Conservation (phyloP, 2,797 vertebrate genomes). For the Masticophis lateralis region DNA sequence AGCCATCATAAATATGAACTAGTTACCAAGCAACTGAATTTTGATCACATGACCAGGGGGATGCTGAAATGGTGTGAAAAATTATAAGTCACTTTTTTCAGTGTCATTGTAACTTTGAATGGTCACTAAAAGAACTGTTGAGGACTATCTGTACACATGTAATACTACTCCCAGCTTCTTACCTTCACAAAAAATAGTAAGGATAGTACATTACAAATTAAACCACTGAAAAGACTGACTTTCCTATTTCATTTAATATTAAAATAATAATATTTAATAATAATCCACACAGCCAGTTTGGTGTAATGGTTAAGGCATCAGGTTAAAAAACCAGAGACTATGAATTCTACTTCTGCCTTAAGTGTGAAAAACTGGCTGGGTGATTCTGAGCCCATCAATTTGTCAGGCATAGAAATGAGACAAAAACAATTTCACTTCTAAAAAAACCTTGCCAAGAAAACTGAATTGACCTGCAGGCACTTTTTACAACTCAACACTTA, state of each 20-base stretch:
- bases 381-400: neutral
- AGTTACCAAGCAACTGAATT: too few relatives aligned
- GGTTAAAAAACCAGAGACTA: neutral
- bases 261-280: conserved; percentile 20
- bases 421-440: neutral
- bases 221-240: neutral
- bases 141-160: neutral
- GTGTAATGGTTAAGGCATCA: neutral
- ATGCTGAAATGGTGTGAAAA: too few relatives aligned
- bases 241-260: neutral
- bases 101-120: too few relatives aligned
- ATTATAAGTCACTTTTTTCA: too few relatives aligned
- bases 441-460: neutral
- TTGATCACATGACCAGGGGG: too few relatives aligned
- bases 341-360: neutral
- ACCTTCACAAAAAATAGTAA: neutral
- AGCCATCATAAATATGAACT: too few relatives aligned
- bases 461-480: neutral
- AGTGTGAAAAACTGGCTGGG: neutral
- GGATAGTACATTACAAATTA: neutral
- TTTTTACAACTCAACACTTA: neutral
- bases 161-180: neutral
- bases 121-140: too few relatives aligned
- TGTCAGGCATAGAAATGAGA: neutral
- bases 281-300: neutral